These are phyloP conservation scores for Hyposoter didymator DNA, from an alignment of 2,888 invertebrate genomes.

Conservation along the genomic window DNA sequence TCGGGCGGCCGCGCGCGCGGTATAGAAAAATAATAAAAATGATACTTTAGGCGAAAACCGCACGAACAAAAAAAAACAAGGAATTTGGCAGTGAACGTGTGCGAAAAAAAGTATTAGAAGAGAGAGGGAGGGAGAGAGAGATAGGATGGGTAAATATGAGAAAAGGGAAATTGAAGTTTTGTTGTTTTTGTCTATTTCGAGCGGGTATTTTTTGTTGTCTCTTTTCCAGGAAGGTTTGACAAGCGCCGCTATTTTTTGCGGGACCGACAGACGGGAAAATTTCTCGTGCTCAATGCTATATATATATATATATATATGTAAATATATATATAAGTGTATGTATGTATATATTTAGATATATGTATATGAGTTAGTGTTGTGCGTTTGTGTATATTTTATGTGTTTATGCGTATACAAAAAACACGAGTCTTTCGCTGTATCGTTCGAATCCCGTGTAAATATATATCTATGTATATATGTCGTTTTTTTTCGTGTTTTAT, in stretches of 20 bases:
- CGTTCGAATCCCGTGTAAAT: conserved; percentile 8
- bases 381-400: conserved; percentile 25
- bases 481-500: conserved; percentile 31
- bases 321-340: conserved; percentile 18
- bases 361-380: conserved; percentile 19
- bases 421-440: conserved; percentile 17
- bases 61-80: conserved; percentile 22
- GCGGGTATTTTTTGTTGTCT: conserved; percentile 30
- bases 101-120: conserved; percentile 12
- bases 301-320: conserved; percentile 36
- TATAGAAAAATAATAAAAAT: conserved; percentile 33
- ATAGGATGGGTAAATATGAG: conserved; percentile 37
- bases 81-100: conserved; percentile 36
- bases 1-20: conserved; percentile 52
- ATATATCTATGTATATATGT: conserved; percentile 25
- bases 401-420: conserved; percentile 39
- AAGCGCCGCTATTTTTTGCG: conserved; percentile 38
- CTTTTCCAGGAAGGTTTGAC: conserved; percentile 36
- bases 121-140: conserved; percentile 54
- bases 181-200: conserved; percentile 26
- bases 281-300: conserved; percentile 19
- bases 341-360: conserved; percentile 42
- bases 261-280: conserved; percentile 28
- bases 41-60: conserved; percentile 13
- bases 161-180: background rate